Evolutionary conservation across 1,140 invertebrate species (phyloP).

Genomic region (Eriocheir sinensis): DNA sequence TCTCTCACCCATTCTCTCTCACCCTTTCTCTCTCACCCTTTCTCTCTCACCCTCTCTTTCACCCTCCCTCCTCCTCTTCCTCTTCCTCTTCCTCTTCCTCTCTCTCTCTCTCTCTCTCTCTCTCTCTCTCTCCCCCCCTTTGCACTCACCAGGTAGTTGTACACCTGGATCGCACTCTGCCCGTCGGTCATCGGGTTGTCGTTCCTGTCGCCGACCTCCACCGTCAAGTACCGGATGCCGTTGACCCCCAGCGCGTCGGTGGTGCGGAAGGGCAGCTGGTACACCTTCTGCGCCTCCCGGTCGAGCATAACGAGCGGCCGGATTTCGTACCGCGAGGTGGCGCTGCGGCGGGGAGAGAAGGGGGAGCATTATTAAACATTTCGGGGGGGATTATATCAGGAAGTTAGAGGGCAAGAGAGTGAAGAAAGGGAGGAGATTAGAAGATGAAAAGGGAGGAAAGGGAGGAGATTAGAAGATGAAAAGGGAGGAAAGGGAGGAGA

Average conservation of each 20-base stretch:
- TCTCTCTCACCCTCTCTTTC: background rate
- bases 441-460: background rate
- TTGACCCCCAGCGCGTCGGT: constrained; percentile 76
- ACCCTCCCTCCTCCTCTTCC: too few relatives aligned
- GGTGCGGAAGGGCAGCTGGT: constrained; percentile 79
- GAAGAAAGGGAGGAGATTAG: background rate
- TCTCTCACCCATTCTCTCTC: background rate
- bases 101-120: too few relatives aligned
- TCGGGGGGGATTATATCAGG: background rate
- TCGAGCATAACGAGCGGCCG: constrained; percentile 81
- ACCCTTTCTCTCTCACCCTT: background rate
- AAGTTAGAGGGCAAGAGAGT: background rate
- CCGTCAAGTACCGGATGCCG: constrained; percentile 88
- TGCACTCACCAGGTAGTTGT: constrained; percentile 89
- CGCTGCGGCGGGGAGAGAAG: background rate
- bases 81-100: too few relatives aligned
- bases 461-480: background rate
- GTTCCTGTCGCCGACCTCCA: constrained; percentile 95
- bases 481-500: background rate
- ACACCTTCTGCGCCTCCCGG: constrained; percentile 81
- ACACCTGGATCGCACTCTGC: constrained; percentile 88
- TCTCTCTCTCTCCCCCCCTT: too few relatives aligned
- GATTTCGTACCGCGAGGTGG: constrained; percentile 73
- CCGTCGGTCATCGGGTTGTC: constrained; percentile 92
- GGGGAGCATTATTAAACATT: constrained; percentile 14